Evolutionary conservation across 2,797 vertebrate species (phyloP).

Genomic region (Fundulus diaphanus): DNA sequence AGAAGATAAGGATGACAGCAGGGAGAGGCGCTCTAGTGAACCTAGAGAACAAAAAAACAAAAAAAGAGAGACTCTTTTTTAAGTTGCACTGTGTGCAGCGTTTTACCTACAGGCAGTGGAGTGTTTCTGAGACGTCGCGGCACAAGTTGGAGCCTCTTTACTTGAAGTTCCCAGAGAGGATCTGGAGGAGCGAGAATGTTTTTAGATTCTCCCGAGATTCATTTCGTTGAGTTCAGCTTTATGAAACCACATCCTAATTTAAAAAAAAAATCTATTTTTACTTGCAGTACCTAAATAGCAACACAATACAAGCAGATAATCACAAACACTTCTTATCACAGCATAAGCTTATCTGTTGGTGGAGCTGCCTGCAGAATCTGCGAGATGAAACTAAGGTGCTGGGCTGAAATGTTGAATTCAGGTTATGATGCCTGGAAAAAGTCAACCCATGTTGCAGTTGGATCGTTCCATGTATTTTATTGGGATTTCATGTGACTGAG

Average conservation of each 20-base stretch:
- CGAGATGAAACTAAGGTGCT: no score
- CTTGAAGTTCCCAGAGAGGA: neutral
- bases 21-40: no score
- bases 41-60: neutral
- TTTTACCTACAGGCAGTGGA: neutral
- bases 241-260: neutral
- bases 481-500: no score
- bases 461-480: no score
- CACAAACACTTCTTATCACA: neutral
- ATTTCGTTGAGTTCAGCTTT: neutral
- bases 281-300: neutral
- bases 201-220: neutral
- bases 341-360: neutral
- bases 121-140: neutral
- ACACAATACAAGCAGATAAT: neutral
- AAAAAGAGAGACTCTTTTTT: neutral
- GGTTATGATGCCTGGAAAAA: no score
- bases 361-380: neutral
- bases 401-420: no score
- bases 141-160: neutral
- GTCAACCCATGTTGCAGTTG: no score
- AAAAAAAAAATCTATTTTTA: neutral
- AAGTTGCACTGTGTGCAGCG: neutral
- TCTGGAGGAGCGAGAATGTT: neutral
- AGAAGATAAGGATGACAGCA: constrained; percentile 8